These are phyloP conservation scores for Blastobasis adustella DNA, from an alignment of 2,888 invertebrate species.

Conservation along the genomic window DNA sequence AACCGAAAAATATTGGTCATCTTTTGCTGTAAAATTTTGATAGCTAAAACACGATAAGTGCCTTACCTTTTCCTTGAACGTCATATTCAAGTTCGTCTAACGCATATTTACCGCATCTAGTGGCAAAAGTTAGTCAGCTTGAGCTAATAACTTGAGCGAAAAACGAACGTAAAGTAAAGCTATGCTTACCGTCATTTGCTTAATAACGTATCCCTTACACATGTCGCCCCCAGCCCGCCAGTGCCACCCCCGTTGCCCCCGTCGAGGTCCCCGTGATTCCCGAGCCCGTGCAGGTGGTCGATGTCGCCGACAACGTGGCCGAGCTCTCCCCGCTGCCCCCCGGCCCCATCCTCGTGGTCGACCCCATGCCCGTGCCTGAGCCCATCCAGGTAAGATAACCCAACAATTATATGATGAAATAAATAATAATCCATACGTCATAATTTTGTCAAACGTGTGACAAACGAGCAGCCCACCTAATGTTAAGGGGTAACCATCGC, in stretches of 20 bases:
- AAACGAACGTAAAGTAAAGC: too few relatives aligned
- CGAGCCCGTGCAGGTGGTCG: constrained; percentile 7
- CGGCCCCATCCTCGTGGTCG: neutral
- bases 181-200: neutral
- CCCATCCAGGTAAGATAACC: constrained; percentile 14
- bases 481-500: too few relatives aligned
- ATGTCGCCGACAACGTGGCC: constrained; percentile 3
- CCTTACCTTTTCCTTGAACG: neutral
- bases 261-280: constrained; percentile 1
- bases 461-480: too few relatives aligned
- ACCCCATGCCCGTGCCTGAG: constrained; percentile 1
- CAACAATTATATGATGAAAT: too few relatives aligned
- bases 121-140: too few relatives aligned
- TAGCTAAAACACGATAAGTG: neutral
- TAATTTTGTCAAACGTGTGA: too few relatives aligned
- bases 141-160: too few relatives aligned
- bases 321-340: neutral
- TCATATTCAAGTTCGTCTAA: too few relatives aligned
- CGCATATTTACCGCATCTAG: too few relatives aligned
- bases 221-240: neutral
- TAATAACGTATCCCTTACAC: neutral
- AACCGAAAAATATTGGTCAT: neutral
- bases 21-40: neutral
- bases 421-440: too few relatives aligned
- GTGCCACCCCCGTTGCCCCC: neutral